Conservation (phyloP, 2,888 invertebrate genomes). For the Pachymerium ferrugineum region DNA sequence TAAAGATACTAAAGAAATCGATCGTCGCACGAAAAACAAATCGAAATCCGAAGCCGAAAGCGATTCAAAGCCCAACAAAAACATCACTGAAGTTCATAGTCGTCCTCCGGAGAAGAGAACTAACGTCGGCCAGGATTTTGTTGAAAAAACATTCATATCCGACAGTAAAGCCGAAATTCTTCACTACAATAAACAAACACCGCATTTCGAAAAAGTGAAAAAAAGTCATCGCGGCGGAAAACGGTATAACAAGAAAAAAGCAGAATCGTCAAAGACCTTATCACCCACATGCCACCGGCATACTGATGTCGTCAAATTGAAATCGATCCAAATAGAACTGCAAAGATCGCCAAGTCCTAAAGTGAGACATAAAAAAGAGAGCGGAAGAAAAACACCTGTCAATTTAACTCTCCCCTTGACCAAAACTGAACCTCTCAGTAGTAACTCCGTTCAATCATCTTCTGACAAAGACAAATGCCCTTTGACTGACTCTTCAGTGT, state of each 20-base stretch:
- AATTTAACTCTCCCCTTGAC: background rate
- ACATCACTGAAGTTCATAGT: conserved; percentile 1
- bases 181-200: background rate
- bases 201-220: background rate
- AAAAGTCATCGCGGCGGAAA: background rate
- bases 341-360: background rate
- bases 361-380: no score
- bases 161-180: background rate
- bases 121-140: background rate
- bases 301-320: background rate
- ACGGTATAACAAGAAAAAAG: background rate
- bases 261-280: background rate
- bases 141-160: background rate
- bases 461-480: background rate
- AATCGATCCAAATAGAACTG: background rate
- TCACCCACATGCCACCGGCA: background rate
- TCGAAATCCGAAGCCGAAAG: no score
- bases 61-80: background rate
- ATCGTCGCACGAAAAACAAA: background rate
- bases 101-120: background rate
- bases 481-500: background rate
- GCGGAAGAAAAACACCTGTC: conserved; percentile 6
- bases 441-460: background rate
- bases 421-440: background rate
- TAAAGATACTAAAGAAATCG: background rate